Base-by-base conservation (phyloP, 2,888 invertebrate genomes). In the Microplitis manilae region DNA sequence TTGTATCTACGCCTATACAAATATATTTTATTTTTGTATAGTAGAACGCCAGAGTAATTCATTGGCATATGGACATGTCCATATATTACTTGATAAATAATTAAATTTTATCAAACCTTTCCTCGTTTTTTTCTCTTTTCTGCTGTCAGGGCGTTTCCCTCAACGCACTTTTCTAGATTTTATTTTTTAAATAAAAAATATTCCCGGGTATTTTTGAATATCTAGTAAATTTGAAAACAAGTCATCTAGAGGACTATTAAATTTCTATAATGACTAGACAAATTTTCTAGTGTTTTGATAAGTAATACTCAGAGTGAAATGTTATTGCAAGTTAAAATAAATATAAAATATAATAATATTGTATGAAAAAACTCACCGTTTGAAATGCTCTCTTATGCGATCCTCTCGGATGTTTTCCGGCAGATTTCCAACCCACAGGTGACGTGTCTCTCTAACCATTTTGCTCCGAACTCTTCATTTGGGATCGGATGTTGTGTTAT, bases 371-470 rank as follows among this genome's bases (percentile, higher is more conserved):
- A 64, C 91, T 94, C 94, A 97, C 97, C 97, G 95, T 96, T 97
- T 96, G 93, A 98, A 98, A 93, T 97, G 96, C 93, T 97, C 97
- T 93, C 96, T 94, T 93, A 98, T 96, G 92, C 96, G 95, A 92
- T 97, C 97, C 93, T 98, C 97, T 91, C 97, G 96, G 94, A 97
- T 96, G 94, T 97, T 97, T 94, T 98, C 98, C 95, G 98, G 98
- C 95, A 98, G 96, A 95, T 98, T 98, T 95, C 98, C 98, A 95
- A 98, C 97, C 97, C 98, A 98, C 94, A 98, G 96, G 94, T 98
- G 98, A 95, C 98, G 97, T 95, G 98, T 98, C 97, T 98, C 98
- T 96, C 98, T 98, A 95, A 98, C 98, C 98, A 98, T 98, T 95
- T 96, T 97, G 96, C 95, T 95, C 95, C 95, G 93, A 94, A 94